Base-by-base conservation (phyloP, 92 coral and sea anemone species). In the Actinernus sp. region DNA sequence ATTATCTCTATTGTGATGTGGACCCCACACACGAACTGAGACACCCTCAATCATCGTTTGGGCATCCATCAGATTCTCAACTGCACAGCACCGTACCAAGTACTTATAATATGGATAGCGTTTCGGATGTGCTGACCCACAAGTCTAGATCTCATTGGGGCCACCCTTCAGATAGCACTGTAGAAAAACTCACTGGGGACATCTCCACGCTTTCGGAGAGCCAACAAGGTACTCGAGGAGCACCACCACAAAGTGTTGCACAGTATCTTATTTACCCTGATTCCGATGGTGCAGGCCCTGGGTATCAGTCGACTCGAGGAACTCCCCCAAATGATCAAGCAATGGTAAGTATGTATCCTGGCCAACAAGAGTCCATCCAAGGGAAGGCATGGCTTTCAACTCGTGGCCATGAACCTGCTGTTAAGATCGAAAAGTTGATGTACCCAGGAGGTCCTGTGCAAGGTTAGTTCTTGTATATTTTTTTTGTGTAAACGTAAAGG, bases 371-470 rank as follows among this genome's bases (percentile, higher is more conserved):
- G 9, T 26, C 34, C 22, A 72, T 61, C 26, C 75, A 34, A 31
- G 85, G 63, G 50, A 51, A 24, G 33, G 33, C 50, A 30, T 31
- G 17, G 33, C 6, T 37, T 2, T 73, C 97, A 5, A 73, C 91
- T 4, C 94, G 97, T 3, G 97, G 97, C 0, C 90, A 83, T 37
- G 97, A 92, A 55, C 94, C 91, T 14, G 88, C 62, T 10, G 91
- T 65, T 27, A 87, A 46, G 68, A 79, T 92, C 3, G 83, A 71
- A 48, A 84, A 75, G 47, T 52, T 92, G 46, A 60, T 92, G 92
- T 92, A 92, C 64, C 90, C 90, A 14, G 77, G 13, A 21, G 71
- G 47, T 40, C 76, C 60, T 14, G 33, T 48, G 2, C 61, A 79
- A 79, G 92, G 97, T 90, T 25, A 56, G 83, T 20, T 2, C 14